Conservation (phyloP, 2,797 vertebrate genomes). For the Vespertilio murinus region DNA sequence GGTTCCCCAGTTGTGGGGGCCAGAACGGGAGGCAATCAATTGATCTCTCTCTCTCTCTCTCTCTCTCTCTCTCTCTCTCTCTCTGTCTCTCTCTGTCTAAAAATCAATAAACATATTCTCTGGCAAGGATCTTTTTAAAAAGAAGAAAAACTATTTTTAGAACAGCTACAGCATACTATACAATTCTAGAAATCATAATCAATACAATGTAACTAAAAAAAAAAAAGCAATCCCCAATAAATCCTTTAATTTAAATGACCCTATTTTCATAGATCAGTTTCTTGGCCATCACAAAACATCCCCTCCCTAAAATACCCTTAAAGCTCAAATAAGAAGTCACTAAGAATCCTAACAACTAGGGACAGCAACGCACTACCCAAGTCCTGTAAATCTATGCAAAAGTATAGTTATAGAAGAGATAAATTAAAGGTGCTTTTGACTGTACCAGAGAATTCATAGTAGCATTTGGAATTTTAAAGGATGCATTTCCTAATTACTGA, state of each 20-base stretch:
- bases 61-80: no score
- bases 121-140: neutral
- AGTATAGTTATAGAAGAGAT: slow-evolving; percentile 35
- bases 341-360: neutral
- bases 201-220: neutral
- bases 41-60: neutral
- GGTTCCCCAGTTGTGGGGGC: neutral
- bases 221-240: neutral
- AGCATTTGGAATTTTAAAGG: slow-evolving; percentile 1
- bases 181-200: slow-evolving; percentile 32
- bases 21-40: neutral
- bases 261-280: slow-evolving; percentile 12
- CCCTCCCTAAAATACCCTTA: slow-evolving; percentile 15
- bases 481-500: neutral
- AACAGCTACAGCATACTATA: neutral
- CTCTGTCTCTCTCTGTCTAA: neutral
- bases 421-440: neutral
- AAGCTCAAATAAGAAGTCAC: slow-evolving; percentile 36
- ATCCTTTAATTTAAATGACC: slow-evolving; percentile 60
- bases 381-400: slow-evolving; percentile 29
- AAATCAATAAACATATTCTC: neutral
- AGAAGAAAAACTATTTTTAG: neutral
- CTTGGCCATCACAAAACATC: neutral
- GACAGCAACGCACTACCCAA: neutral
- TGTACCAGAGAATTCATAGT: slow-evolving; percentile 26